Base-by-base conservation (phyloP, 2,888 invertebrate species). In the Orchestes rusci region DNA sequence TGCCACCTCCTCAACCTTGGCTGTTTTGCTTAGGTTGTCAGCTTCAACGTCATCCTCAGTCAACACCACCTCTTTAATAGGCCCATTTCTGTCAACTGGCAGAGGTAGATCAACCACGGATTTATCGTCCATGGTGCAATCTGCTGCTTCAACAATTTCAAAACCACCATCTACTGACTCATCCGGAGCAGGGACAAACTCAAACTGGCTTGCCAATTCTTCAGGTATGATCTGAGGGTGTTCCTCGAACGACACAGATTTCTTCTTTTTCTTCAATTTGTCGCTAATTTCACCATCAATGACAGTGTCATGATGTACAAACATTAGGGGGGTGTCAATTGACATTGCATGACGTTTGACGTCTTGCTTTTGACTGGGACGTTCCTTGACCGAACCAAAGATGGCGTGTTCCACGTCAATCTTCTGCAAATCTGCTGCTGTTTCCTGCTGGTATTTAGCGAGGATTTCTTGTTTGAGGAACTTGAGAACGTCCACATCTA, bases 351-450 rank as follows among this genome's bases (percentile, higher is more conserved):
- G n/a, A n/a, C n/a, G n/a, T n/a, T n/a, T n/a, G n/a, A n/a, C n/a
- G n/a, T n/a, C n/a, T n/a, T n/a, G n/a, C n/a, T n/a, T n/a, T n/a
- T n/a, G n/a, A n/a, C 10, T 23, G 10, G 23, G 23, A 7, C 79
- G 67, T 55, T 75, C 70, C 68, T 79, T 75, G 8, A 79, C 75
- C 7, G 79, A 79, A 31, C 79, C 79, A 59, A 79, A 79, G 52
- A 79, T 75, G 2, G 71, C 75, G 65, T 74, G 72, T 63, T 78
- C 77, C 10, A 70, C 51, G 41, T 67, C 67, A 29, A 39, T 30
- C 36, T 36, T 23, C 10, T 23, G 7, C 5, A 23, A 23, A 5
- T 23, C 10, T n/a, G n/a, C n/a, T n/a, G n/a, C n/a, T n/a, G n/a
- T n/a, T n/a, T n/a, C n/a, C n/a, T n/a, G n/a, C 32, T 53, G 47